Evolutionary conservation across 2,113 vertebrate species (phyloP).

Genomic region (Grallaria varia): DNA sequence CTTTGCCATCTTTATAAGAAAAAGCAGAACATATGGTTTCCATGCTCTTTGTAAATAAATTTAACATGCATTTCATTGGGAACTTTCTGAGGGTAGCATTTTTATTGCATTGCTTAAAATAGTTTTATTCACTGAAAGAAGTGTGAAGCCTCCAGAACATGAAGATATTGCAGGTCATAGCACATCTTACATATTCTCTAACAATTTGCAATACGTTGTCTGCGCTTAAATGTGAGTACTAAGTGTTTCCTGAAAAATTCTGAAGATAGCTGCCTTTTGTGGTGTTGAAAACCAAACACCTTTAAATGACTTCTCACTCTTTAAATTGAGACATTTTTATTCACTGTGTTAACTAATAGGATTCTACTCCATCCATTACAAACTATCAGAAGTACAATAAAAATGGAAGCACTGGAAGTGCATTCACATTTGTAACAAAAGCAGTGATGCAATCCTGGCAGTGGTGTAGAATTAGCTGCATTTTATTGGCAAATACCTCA

Average conservation of each 20-base stretch:
- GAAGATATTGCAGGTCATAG: neutral
- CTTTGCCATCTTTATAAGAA: slow-evolving; percentile 16
- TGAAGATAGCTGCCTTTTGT: neutral
- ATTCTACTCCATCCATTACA: neutral
- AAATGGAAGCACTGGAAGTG: neutral
- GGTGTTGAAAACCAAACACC: neutral
- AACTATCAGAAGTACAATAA: neutral
- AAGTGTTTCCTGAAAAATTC: neutral
- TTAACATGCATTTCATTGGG: slow-evolving; percentile 8
- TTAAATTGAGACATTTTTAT: neutral
- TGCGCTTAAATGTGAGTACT: neutral
- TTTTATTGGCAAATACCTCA: neutral
- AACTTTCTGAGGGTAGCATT: neutral
- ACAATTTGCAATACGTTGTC: neutral
- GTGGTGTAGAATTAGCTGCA: neutral
- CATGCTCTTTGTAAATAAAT: neutral
- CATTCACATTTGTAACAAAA: neutral
- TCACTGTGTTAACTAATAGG: neutral
- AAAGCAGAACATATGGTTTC: neutral
- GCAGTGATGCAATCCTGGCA: neutral
- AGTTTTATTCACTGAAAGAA: neutral
- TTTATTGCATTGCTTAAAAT: slow-evolving; percentile 13
- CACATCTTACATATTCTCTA: neutral
- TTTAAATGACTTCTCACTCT: neutral
- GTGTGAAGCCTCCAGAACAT: neutral